Conservation (phyloP, 2,113 vertebrate species). For the Petromus typicus region DNA sequence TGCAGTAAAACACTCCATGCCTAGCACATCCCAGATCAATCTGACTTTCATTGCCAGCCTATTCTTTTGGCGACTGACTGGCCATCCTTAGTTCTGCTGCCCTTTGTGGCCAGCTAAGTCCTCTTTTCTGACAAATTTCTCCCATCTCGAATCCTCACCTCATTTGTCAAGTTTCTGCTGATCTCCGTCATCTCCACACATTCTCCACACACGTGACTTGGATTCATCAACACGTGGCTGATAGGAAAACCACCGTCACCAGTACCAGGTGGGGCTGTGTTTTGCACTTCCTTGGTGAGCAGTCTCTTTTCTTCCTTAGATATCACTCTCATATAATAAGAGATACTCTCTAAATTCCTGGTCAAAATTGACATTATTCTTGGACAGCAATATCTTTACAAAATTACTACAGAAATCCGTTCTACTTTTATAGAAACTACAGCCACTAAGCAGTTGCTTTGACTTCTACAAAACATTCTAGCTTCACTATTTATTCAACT, state of each 20-base stretch:
- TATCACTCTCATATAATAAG: not conserved
- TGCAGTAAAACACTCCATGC: not conserved
- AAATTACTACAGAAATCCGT: not conserved
- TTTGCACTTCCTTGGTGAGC: not conserved
- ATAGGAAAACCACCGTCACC: not conserved
- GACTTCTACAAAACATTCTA: not conserved
- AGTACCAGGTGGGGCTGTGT: not conserved
- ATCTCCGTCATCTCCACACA: not conserved
- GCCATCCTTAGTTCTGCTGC: not conserved
- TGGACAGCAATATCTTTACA: not conserved
- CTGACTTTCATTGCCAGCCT: not conserved
- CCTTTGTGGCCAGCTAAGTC: not conserved
- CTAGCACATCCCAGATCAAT: not conserved
- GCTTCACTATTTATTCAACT: not conserved
- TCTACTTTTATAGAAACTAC: not conserved
- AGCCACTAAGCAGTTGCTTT: not conserved
- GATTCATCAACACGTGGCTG: not conserved
- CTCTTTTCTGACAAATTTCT: not conserved
- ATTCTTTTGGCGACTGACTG: not conserved
- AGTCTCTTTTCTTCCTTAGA: not conserved
- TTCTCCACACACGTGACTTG: not conserved
- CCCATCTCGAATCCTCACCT: not conserved
- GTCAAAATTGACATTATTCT: not conserved
- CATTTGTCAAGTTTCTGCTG: not conserved
- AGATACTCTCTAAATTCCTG: not conserved